A percentile compares a stretch with the other conserved stretches of the same genome.
Evolutionary conservation across 2,888 invertebrate species (phyloP).

Genomic region (Lasioglossum calceatum): DNA sequence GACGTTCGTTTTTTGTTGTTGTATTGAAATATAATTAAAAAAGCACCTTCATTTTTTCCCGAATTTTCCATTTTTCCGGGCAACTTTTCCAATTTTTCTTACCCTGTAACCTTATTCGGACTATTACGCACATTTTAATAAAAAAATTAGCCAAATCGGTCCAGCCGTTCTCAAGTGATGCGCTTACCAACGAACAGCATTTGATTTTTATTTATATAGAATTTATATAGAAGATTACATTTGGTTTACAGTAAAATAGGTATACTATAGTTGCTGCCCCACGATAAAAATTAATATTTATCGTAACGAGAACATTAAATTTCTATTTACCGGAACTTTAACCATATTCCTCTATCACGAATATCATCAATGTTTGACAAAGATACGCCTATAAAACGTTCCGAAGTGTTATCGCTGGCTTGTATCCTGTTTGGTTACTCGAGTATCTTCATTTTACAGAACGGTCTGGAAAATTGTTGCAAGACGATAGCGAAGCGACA

Average conservation of each 20-base stretch:
- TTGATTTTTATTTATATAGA: too few relatives aligned
- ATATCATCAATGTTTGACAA: neutral
- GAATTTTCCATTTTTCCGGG: too few relatives aligned
- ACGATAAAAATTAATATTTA: neutral
- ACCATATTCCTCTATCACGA: neutral
- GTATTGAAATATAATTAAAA: too few relatives aligned
- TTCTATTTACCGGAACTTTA: neutral
- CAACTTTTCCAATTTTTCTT: too few relatives aligned
- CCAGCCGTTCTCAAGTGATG: too few relatives aligned
- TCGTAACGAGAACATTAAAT: neutral
- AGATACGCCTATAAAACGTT: neutral
- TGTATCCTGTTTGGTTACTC: conserved; percentile 26
- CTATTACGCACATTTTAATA: too few relatives aligned
- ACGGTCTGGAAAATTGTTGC: conserved; percentile 80
- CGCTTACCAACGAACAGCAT: too few relatives aligned
- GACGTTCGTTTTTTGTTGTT: too few relatives aligned
- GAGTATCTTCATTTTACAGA: conserved; percentile 72
- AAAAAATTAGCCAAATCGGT: too few relatives aligned
- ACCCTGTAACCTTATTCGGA: too few relatives aligned
- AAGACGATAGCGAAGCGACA: conserved; percentile 78
- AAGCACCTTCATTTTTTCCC: too few relatives aligned
- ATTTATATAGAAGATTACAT: neutral
- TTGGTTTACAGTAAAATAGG: neutral
- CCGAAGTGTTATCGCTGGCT: conserved; percentile 5
- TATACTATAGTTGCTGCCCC: too few relatives aligned